Evolutionary conservation across 2,113 vertebrate species (phyloP), one percentile per base, ranked within the genome.

Genomic region (Isichthys henryi): DNA sequence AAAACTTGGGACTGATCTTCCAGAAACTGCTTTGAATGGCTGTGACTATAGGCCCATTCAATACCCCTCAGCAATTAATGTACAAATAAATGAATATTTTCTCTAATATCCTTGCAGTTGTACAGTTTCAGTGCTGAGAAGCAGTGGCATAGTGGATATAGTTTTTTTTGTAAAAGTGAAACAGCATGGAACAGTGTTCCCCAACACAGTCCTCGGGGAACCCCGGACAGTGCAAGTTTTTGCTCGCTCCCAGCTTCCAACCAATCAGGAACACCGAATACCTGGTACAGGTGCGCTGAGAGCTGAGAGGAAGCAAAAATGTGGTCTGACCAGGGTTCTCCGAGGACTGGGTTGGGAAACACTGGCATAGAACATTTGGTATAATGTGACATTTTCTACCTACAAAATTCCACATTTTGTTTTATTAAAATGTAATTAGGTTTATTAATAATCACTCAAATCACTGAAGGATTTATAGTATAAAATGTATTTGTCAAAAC

Each of bases 31-130:
- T 31, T 74, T 53, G 50, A 88, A 89, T 56, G 56, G 66, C 62
- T 45, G 31, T 53, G 53, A 88, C 74, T 45, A 70, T 88, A 87
- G 53, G 74, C 49, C 23, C 50, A 88, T 95, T 94, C 91, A 92
- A 94, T 94, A 94, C 93, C 94, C 94, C 93, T 95, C 91, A 92
- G 86, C 46, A 82, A 91, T 93, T 92, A 90, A 31, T 39, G 23
- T 23, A 91, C 91, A 91, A 91, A 86, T 50, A 92, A 83, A 93
- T 92, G 88, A 94, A 94, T 95, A 88, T 88, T 88, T 88, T 62
- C 45, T 62, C 43, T 66, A n/a, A 70, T 88, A 23, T 43, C 62
- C 66, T 74, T 48, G 39, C 35, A 31, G n/a, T 70, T 70, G 23
- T 45, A 48, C n/a, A 74, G 43, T 31, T 88, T 46, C 87, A 45